A percentile compares a stretch with the other conserved stretches of the same genome.
Conservation (phyloP, 2,113 vertebrate species). For the Chlamydotis undulata region DNA sequence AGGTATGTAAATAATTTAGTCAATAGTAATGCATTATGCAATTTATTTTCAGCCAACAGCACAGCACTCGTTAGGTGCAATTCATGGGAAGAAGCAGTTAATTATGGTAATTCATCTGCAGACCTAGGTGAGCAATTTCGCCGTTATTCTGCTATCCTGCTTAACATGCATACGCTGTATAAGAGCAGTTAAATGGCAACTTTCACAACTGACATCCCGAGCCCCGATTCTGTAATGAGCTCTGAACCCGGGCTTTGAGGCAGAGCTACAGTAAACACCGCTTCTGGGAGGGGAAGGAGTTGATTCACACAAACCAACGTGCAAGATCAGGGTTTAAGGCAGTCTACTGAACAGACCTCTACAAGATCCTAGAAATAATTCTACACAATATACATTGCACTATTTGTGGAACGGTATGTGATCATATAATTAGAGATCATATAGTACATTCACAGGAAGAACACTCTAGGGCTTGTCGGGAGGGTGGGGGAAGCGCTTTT, state of each 20-base stretch:
- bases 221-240: background rate
- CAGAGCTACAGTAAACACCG: conserved; percentile 1
- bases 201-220: conserved; percentile 37
- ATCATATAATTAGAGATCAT: conserved; percentile 65
- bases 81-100: conserved; percentile 59
- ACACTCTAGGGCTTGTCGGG: background rate
- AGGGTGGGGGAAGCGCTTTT: background rate
- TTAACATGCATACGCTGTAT: conserved; percentile 36
- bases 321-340: conserved; percentile 28
- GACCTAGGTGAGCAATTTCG: conserved; percentile 59
- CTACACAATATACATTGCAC: conserved; percentile 46
- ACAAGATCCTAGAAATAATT: conserved; percentile 57
- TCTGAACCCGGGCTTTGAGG: background rate
- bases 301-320: conserved; percentile 37
- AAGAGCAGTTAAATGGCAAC: conserved; percentile 45
- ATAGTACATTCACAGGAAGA: conserved; percentile 50
- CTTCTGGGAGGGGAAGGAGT: background rate
- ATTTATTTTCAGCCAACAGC: conserved; percentile 67
- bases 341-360: conserved; percentile 33
- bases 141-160: conserved; percentile 34
- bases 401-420: conserved; percentile 47
- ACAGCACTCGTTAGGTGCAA: conserved; percentile 60
- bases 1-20: conserved; percentile 67
- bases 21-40: conserved; percentile 59
- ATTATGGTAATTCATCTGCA: conserved; percentile 65